Base-by-base conservation (phyloP, 1,140 invertebrate genomes). In the Drosophila leontia region DNA sequence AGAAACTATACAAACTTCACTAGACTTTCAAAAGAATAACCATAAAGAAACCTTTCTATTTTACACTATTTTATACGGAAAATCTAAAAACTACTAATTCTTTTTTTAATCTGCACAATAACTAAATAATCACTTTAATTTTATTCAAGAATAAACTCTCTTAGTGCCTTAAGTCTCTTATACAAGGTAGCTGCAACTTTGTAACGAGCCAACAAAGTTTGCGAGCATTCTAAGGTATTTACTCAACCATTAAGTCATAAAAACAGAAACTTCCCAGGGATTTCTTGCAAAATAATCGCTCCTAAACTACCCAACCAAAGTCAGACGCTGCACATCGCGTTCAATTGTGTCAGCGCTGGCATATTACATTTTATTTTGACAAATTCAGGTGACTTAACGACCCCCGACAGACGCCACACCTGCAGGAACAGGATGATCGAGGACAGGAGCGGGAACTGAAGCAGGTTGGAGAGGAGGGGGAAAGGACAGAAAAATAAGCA, bases 321-420 rank as follows among this genome's bases (percentile, higher is more conserved):
- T 26, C 64, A 48, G 51, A 23, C 8, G 32, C 17, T 59, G 45
- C 37, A 44, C 53, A 50, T 64, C 26, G 45, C 62, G 56, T 72
- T 63, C 60, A 71, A 65, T 64, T 80, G 60, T 80, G 63, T 75
- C 75, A 63, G 61, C 51, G 68, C 41, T 74, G 58, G 44, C 60
- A 87, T 74, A 70, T 74, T 63, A 76, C 58, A 82, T 69, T 80
- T 64, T 67, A 80, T 77, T 88, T 78, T 77, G 64, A 80, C 72
- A 87, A 87, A 87, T 88, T 83, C 72, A 47, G 76, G 53, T 50
- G 80, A 78, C 84, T 61, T 87, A 88, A 87, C 80, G 72, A 83
- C 72, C 64, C 61, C 56, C 78, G 77, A 70, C 80, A 81, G 72
- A 7, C 56, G 71, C 60, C 84, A 74, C 80, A 86, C 80, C 84